phyloP scores from a whole-genome alignment of 2,797 vertebrate genomes.

The Hipposideros larvatus region DNA sequence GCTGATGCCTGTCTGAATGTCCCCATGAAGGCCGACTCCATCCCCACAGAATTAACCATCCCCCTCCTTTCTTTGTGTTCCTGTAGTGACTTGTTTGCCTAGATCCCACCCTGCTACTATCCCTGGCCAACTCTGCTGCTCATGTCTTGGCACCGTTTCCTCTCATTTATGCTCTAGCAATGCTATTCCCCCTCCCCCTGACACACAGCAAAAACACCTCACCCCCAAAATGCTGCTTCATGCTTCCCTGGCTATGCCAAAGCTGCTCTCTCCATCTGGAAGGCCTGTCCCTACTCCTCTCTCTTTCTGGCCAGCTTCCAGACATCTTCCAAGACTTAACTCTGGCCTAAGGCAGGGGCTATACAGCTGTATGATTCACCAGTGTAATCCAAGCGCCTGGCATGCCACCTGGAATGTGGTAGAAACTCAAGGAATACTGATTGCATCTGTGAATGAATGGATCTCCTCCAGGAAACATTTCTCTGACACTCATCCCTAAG shows the following conservation, averaged over 20 bases:
- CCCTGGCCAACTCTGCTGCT: background rate
- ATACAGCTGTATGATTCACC: background rate
- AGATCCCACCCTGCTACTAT: background rate
- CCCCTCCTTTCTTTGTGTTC: background rate
- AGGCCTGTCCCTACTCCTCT: background rate
- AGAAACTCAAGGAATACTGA: background rate
- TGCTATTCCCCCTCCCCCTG: background rate
- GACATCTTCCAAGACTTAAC: constrained; percentile 31
- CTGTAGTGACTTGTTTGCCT: background rate
- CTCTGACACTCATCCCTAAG: background rate
- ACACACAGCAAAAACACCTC: background rate
- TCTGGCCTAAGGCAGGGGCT: background rate
- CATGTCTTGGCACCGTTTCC: background rate
- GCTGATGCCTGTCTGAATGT: background rate
- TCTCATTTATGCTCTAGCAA: background rate
- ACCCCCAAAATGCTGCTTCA: background rate
- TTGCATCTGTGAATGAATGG: background rate
- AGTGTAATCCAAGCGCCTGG: background rate
- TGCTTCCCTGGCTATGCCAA: background rate
- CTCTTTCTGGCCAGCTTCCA: constrained; percentile 32
- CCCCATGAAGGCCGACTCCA: background rate
- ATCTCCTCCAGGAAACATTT: constrained; percentile 6
- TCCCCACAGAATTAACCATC: background rate
- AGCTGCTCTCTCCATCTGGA: background rate
- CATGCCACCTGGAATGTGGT: background rate